These are phyloP conservation scores for Trematomus bernacchii DNA, from an alignment of 2,797 vertebrate genomes.

Conservation along the genomic window DNA sequence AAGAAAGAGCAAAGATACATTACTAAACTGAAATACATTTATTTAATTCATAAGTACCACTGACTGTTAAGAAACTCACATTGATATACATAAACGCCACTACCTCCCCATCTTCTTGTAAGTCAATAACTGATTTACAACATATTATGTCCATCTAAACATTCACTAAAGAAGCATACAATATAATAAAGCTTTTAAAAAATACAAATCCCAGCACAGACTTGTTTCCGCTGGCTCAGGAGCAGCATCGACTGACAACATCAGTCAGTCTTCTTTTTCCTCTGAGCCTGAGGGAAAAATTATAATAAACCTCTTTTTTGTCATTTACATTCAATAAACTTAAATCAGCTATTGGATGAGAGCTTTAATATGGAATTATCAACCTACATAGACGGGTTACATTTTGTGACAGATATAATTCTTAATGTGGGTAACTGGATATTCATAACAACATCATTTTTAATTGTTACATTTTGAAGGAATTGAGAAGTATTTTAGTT, in stretches of 20 bases:
- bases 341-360: not conserved
- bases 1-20: not conserved
- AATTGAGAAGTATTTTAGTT: not conserved
- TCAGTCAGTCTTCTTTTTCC: conserved; percentile 7
- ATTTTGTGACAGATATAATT: not conserved
- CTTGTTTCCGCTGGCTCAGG: not conserved
- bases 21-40: not conserved
- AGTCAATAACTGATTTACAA: not conserved
- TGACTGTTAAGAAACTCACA: conserved; percentile 3
- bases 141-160: conserved; percentile 1
- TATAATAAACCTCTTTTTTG: not conserved
- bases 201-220: conserved; percentile 6
- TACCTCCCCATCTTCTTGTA: not conserved
- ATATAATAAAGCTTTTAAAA: not conserved
- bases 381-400: not conserved
- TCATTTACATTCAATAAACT: not conserved
- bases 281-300: conserved; percentile 9
- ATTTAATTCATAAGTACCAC: not conserved
- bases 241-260: not conserved
- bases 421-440: not conserved
- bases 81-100: not conserved
- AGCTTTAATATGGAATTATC: not conserved
- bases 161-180: not conserved
- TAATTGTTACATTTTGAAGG: not conserved
- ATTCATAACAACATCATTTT: not conserved